These are phyloP conservation scores for Lasioglossum vierecki DNA, from an alignment of 2,888 invertebrate species.

Conservation along the genomic window DNA sequence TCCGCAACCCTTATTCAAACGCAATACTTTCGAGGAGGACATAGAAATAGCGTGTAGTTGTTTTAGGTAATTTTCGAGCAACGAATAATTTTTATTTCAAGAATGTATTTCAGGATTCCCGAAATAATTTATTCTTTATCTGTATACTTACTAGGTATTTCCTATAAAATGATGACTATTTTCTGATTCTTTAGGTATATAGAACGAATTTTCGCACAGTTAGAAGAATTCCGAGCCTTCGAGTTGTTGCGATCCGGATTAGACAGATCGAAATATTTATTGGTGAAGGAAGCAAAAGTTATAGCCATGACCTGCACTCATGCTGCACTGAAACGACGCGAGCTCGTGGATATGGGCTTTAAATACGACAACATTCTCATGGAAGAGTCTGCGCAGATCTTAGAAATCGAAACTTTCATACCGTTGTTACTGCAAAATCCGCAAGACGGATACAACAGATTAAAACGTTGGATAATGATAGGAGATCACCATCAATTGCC, in stretches of 20 bases:
- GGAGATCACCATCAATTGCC: slow-evolving; percentile 99
- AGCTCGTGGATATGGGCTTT: slow-evolving; percentile 97
- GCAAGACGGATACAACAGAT: slow-evolving; percentile 96
- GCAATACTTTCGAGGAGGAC: slow-evolving; percentile 91
- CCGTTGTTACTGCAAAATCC: slow-evolving; percentile 99
- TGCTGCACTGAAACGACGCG: slow-evolving; percentile 97
- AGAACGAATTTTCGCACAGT: slow-evolving; percentile 96
- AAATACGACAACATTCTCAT: slow-evolving; percentile 99
- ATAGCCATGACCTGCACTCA: slow-evolving; percentile 99
- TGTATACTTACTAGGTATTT: neutral
- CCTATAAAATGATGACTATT: slow-evolving; percentile 2
- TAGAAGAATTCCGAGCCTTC: slow-evolving; percentile 99
- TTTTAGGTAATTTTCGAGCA: slow-evolving; percentile 86
- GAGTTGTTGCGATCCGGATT: slow-evolving; percentile 97
- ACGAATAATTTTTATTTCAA: neutral
- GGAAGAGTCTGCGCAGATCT: slow-evolving; percentile 99
- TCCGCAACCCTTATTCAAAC: slow-evolving; percentile 95
- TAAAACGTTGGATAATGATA: slow-evolving; percentile 99
- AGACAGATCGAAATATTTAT: slow-evolving; percentile 97
- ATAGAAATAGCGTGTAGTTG: slow-evolving; percentile 96
- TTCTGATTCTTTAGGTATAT: slow-evolving; percentile 88
- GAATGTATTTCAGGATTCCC: neutral
- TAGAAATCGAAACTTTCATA: slow-evolving; percentile 99
- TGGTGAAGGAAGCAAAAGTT: slow-evolving; percentile 99
- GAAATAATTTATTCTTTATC: too few species aligned